Evolutionary conservation across 2,888 invertebrate genomes (phyloP), one percentile per base, ranked within the genome.

Genomic region (Charanyca ferruginea): DNA sequence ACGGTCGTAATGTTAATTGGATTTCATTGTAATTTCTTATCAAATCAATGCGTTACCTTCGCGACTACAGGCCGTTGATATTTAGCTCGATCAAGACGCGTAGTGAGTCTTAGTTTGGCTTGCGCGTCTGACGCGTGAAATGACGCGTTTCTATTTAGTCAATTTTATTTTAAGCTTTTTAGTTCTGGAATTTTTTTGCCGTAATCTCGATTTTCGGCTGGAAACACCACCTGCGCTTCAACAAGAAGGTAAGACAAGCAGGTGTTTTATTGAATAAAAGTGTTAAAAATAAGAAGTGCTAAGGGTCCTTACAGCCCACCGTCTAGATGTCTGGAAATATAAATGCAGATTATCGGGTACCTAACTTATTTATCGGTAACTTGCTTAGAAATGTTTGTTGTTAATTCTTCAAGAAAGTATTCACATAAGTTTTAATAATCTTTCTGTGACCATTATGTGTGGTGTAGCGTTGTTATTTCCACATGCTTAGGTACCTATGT

Each of bases 11-110:
- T 55, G 54, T 69, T 69, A 58, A 76, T 73, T 69, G 52, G 45
- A 52, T 67, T 67, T 58, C 45, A 58, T 66, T 64, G 58, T 65
- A 60, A 54, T 45, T 62, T 65, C 54, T 66, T 66, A 67, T 63
- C 67, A 32, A 55, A 55, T 42, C 25, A 55, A 64, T 59, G 59
- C 25, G 23, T 32, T 6, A 18, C 52, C 16, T 32, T 41, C 48
- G 60, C 35, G 45, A 51, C 58, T 66, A 66, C 13, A n/a, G 18
- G 28, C 23, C 20, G 59, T 35, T n/a, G 28, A 45, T 22, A 61
- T 28, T 66, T 23, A 61, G 35, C 22, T 41, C 18, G n/a, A 51
- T 32, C 11, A 13, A 47, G 32, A 53, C 73, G 61, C 51, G 23
- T 66, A 18, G 47, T 42, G 22, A 25, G 32, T 62, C 16, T 23